phyloP scores from a whole-genome alignment of 2,888 invertebrate genomes.

The Creontiades dilutus region DNA sequence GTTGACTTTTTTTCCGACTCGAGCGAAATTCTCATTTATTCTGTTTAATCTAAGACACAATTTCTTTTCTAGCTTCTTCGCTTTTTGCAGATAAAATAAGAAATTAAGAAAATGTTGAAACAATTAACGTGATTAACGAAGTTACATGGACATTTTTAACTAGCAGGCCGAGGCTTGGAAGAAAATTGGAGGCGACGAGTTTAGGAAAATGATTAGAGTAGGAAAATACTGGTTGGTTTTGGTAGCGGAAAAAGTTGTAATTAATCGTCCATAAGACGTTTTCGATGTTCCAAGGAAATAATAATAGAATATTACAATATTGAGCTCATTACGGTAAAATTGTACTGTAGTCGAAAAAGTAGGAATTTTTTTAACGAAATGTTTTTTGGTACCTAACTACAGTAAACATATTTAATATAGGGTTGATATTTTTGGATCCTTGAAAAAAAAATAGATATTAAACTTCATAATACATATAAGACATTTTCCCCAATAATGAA shows the following conservation, averaged over 20 bases:
- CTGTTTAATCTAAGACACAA: constrained; percentile 24
- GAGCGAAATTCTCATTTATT: constrained; percentile 11
- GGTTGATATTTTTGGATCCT: constrained; percentile 41
- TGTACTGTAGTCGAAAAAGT: background rate
- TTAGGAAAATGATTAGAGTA: constrained; percentile 25
- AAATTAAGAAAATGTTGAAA: constrained; percentile 24
- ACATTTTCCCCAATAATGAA: background rate
- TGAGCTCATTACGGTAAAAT: constrained; percentile 32
- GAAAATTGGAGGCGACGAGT: background rate
- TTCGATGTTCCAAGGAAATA: constrained; percentile 39
- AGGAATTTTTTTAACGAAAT: background rate
- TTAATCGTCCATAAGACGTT: constrained; percentile 17
- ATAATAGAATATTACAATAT: constrained; percentile 12
- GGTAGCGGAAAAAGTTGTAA: background rate
- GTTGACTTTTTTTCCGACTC: constrained; percentile 5
- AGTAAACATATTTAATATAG: background rate
- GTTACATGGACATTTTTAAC: constrained; percentile 29
- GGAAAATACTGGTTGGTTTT: constrained; percentile 1
- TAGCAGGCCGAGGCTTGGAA: constrained; percentile 68
- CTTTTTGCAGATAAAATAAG: constrained; percentile 37
- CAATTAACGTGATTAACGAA: constrained; percentile 45
- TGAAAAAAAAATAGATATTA: background rate
- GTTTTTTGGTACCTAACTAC: constrained; percentile 30
- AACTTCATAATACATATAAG: background rate
- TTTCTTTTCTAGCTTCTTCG: constrained; percentile 26